These are phyloP conservation scores for Drosophila nannoptera DNA, from an alignment of 1,140 invertebrate species.

Conservation along the genomic window DNA sequence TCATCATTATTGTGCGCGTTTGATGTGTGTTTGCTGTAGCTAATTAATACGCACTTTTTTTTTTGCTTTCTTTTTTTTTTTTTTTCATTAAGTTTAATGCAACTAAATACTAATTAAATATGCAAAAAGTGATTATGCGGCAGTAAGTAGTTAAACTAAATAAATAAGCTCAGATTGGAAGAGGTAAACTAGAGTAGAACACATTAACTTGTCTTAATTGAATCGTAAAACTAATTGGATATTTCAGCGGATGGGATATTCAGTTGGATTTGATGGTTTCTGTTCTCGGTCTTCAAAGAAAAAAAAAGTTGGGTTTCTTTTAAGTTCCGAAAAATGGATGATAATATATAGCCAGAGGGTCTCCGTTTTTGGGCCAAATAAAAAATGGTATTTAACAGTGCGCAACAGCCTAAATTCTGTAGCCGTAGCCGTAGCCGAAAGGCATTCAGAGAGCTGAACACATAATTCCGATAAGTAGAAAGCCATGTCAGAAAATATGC, in stretches of 20 bases:
- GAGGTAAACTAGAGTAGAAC: no score
- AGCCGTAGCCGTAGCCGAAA: background rate
- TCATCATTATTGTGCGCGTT: background rate
- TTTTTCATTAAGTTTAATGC: background rate
- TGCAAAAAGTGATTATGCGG: background rate
- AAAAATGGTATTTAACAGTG: background rate
- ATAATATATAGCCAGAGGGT: background rate
- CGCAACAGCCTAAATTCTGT: background rate
- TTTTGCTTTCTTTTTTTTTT: no score
- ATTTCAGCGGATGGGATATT: no score
- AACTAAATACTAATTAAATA: background rate
- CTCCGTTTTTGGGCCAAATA: background rate
- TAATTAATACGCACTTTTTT: conserved; percentile 10
- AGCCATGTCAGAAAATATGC: conserved; percentile 6
- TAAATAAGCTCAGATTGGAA: no score
- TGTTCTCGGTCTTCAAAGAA: no score
- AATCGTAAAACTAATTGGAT: no score
- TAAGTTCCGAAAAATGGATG: background rate
- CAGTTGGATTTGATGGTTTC: no score
- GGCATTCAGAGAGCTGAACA: background rate
- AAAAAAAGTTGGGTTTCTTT: no score
- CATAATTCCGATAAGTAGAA: conserved; percentile 28
- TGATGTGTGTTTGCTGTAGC: background rate
- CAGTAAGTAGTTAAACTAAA: no score
- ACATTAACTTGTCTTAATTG: no score